Base-by-base conservation (phyloP, 2,888 invertebrate species). In the Acanthococcus lagerstroemiae region DNA sequence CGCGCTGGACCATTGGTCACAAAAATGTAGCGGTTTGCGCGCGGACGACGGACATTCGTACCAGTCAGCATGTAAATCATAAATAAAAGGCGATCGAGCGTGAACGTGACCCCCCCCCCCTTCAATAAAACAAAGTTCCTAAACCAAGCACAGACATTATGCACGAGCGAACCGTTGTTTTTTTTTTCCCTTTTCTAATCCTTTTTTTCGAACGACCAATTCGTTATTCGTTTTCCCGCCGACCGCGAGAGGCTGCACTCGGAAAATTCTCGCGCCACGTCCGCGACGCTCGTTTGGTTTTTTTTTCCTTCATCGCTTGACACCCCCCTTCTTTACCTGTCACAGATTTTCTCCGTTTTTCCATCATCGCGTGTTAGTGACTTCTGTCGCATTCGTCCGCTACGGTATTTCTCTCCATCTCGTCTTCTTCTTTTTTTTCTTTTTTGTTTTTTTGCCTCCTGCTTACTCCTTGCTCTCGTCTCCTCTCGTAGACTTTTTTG, bases 121-220 rank as follows among this genome's bases (percentile, higher is more conserved):
- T 15, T 22, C 24, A 15, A 52, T 52, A 52, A 52, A 52, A 52
- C 52, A 52, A 52, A 52, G 52, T 52, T 52, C 21, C 24, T 22
- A n/a, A 9, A 17, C n/a, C 6, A 17, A 15, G 52, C 12, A 52
- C 19, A 52, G 24, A 24, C 19, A 52, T 22, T 61, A 61, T 52
- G 61, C 61, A 50, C 61, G 37, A 61, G 61, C 61, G 52, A 61
- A 61, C 61, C 50, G 37, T 50, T 61, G 50, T 52, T 50, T 55
- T 26, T 48, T 60, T 48, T 45, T 25, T 52, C 22, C n/a, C 27
- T 25, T 46, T 45, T 24, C 46, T 21, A 15, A 24, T 46, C 25
- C 24, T 46, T 58, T 58, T 45, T 45, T 17, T 25, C 45, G 24
- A 25, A 30, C 46, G 46, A 24, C 58, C 46, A 46, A 45, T 25